A percentile compares a stretch with the other conserved stretches of the same genome.
Evolutionary conservation across 1,140 invertebrate genomes (phyloP).

Genomic region (Drosophila tristis): DNA sequence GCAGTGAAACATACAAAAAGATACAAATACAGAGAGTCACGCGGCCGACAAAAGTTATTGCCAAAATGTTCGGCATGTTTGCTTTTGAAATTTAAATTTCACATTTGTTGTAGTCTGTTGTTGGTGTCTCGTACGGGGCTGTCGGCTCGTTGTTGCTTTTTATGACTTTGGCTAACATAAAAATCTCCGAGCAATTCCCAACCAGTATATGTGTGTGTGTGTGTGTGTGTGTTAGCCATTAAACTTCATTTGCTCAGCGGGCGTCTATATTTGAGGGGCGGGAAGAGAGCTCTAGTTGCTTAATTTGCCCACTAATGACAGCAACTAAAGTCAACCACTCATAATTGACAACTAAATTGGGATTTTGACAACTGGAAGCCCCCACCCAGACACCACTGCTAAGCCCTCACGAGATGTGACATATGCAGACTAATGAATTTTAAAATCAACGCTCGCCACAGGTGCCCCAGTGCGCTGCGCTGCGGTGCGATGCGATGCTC

Average conservation of each 20-base stretch:
- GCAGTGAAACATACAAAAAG: conserved; percentile 8
- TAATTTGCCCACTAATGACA: conserved; percentile 56
- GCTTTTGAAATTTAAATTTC: conserved; percentile 83
- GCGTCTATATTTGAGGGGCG: conserved; percentile 9
- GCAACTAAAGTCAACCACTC: conserved; percentile 34
- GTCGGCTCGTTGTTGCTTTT: conserved; percentile 52
- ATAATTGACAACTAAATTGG: conserved; percentile 82
- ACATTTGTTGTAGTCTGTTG: conserved; percentile 44
- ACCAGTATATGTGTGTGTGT: conserved; percentile 18
- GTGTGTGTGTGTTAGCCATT: conserved; percentile 53
- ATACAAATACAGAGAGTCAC: conserved; percentile 30
- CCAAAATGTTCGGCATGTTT: conserved; percentile 81
- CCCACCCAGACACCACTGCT: neutral
- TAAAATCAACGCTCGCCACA: conserved; percentile 83
- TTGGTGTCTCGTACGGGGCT: neutral
- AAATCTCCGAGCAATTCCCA: conserved; percentile 42
- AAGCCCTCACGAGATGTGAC: conserved; percentile 61
- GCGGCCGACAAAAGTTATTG: conserved; percentile 70
- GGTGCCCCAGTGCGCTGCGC: conserved; percentile 43
- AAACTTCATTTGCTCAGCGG: conserved; percentile 58
- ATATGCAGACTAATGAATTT: conserved; percentile 84
- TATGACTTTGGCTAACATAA: conserved; percentile 72
- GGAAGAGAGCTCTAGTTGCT: conserved; percentile 43
- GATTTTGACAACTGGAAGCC: conserved; percentile 60
- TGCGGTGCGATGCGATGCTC: neutral